Base-by-base conservation (phyloP, 2,888 invertebrate genomes). In the Cynaeus angustus region DNA sequence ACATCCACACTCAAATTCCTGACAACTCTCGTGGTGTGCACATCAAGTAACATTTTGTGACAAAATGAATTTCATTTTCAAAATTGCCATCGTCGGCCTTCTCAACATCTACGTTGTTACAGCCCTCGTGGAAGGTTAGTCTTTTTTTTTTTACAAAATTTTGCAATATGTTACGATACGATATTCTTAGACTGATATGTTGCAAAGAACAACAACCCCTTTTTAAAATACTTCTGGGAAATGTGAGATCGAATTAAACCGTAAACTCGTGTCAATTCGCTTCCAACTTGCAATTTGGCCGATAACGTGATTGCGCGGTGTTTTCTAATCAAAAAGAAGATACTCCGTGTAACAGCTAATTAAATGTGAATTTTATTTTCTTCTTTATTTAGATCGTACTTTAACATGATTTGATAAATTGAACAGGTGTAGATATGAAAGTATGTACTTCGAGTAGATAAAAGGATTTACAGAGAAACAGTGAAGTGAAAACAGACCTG, bases 1-100 rank as follows among this genome's bases (percentile, higher is more conserved):
- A 73, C 72, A 77, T 77, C 76, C 75, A 76, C 77, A 75, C 75
- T 80, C 78, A 81, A 80, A 80, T 74, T 76, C 74, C 70, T 64
- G 72, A 68, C 76, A 74, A 71, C 76, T 74, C 62, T 69, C 73
- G 70, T 68, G 66, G 74, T 71, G 77, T 77, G 65, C 73, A 77
- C 74, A 70, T 76, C 76, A 65, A 68, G 71, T 55, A 65, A 26
- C 56, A 59, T 69, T 59, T 41, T 58, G 43, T 43, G 14, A 7
- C 41, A 41, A 50, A 12, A 72, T 74, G 74, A 67, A 67, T 53
- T 67, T 67, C 52, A 59, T 68, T 14, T 41, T 67, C 52, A 74
- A 72, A 67, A 62, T 74, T 14, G 65, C 41, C 21, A 10, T 73
- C 45, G 45, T 73, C 30, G 56, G 56, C 53, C 52, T 61, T 8